Evolutionary conservation across 2,797 vertebrate species (phyloP), one percentile per base, ranked within the genome.

Genomic region (Galago senegalensis): DNA sequence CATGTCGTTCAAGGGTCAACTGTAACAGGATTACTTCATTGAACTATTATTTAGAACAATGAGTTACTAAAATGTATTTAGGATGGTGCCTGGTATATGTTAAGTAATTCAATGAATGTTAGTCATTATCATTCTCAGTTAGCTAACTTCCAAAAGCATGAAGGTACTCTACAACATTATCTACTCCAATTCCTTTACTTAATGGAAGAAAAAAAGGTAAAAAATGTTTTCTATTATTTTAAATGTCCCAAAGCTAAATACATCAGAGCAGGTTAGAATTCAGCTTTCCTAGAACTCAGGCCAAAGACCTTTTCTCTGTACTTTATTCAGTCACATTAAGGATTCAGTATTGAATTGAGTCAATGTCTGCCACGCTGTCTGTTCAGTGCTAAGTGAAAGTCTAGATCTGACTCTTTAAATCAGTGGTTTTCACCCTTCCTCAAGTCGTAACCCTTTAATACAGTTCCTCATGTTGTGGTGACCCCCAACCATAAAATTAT

Each of bases 171-270:
- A 61, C 23, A n/a, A 53, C 31, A 60, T 67, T n/a, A 69, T 63
- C 73, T 86, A 53, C 17, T 67, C 25, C 46, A 61, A 34, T 67
- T 61, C 23, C 20, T 75, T 77, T 69, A 34, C 40, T 61, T 82
- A 69, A 69, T 11, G 34, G 31, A 77, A 53, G 53, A 77, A 83
- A 79, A 70, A 37, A 91, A 43, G 14, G 49, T 87, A 10, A 75
- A 77, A 69, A 14, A 79, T 79, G 20, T 77, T 77, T 56, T 80
- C 14, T 31, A 46, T 46, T 75, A 8, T 69, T 43, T 67, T 60
- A 89, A 63, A 56, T 72, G 83, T 83, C 92, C 56, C 27, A 93
- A 27, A 88, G 53, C 23, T 94, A 46, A 34, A 46, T 70, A 84
- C 84, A 7, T 31, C 27, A 87, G 3, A 87, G 11, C 29, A 43